These are phyloP conservation scores for Rutilus rutilus DNA, from an alignment of 2,113 vertebrate genomes.

Conservation along the genomic window DNA sequence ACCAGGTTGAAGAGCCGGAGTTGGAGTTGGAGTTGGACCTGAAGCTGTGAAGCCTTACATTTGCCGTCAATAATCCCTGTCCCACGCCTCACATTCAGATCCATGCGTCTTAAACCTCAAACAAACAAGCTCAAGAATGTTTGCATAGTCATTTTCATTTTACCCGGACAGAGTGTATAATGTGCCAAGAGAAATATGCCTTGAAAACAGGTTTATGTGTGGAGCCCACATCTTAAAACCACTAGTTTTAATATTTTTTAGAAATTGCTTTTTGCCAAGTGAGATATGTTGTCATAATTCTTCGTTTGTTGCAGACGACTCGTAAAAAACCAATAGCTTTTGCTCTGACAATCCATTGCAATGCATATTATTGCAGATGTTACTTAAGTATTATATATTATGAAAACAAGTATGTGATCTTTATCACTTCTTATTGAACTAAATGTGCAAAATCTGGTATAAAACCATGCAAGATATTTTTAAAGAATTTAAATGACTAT, in stretches of 20 bases:
- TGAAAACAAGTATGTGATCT: not conserved
- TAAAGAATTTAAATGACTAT: not conserved
- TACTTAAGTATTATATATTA: not conserved
- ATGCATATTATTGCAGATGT: not conserved
- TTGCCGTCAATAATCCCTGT: not conserved
- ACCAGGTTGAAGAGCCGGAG: not conserved
- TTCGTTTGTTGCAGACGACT: not conserved
- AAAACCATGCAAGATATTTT: not conserved
- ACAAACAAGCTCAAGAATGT: conserved; percentile 2
- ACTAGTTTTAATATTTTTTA: not conserved
- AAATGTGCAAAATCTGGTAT: not conserved
- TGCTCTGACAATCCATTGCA: not conserved
- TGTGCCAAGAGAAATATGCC: no score
- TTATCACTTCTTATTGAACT: not conserved
- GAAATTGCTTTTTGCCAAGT: not conserved
- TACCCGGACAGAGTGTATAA: not conserved
- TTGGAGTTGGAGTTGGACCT: conserved; percentile 58
- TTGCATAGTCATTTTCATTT: not conserved
- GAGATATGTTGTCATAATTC: not conserved
- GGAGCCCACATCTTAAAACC: not conserved
- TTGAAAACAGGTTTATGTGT: no score
- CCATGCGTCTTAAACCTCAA: not conserved
- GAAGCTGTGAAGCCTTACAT: not conserved
- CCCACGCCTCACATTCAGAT: not conserved
- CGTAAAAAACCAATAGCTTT: not conserved